Evolutionary conservation across 2,113 vertebrate species (phyloP).

Genomic region (Coturnix japonica): DNA sequence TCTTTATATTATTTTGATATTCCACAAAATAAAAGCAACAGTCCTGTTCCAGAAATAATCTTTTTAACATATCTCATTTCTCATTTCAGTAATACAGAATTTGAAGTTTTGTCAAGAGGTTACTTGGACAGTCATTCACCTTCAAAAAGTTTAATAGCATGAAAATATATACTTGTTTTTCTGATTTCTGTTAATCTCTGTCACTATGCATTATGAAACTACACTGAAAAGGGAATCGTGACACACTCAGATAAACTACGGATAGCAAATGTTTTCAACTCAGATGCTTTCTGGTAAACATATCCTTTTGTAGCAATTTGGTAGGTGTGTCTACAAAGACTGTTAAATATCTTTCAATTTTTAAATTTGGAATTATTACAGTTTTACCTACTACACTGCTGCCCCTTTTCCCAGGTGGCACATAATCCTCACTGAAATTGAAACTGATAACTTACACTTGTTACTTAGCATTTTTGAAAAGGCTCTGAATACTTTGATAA

Average conservation of each 20-base stretch:
- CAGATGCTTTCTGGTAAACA: not conserved
- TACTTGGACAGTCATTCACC: not conserved
- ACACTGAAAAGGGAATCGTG: not conserved
- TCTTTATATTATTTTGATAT: not conserved
- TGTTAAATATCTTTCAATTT: not conserved
- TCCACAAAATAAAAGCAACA: not conserved
- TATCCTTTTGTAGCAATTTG: not conserved
- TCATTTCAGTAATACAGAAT: not conserved
- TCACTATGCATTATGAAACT: not conserved
- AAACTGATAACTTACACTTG: not conserved
- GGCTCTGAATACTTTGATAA: not conserved
- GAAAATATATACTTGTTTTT: conserved; percentile 14
- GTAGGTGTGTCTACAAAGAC: not conserved
- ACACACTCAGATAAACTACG: not conserved
- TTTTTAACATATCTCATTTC: not conserved
- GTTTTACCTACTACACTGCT: not conserved
- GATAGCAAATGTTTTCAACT: not conserved
- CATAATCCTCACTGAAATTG: not conserved
- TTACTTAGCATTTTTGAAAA: not conserved
- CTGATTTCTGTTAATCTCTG: not conserved
- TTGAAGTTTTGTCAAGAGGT: not conserved
- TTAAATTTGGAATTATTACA: not conserved
- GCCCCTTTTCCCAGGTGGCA: not conserved
- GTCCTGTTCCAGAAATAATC: not conserved
- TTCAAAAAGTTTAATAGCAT: not conserved